Evolutionary conservation across 2,888 invertebrate species (phyloP), one percentile per base, ranked within the genome.

Genomic region (Microctonus brassicae): DNA sequence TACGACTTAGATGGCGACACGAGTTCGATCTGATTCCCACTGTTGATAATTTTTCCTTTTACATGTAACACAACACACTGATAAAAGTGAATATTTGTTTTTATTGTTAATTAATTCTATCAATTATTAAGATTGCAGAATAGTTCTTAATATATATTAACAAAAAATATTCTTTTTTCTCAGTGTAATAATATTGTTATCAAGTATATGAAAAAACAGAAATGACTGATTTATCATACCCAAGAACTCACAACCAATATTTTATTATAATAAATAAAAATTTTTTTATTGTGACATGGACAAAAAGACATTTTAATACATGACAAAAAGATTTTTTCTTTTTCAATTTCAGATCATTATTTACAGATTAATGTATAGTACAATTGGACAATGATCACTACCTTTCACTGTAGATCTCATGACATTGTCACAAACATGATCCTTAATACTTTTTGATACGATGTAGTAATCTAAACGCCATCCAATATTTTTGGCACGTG

Each of bases 391-490:
- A 88, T 99, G 99, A 88, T 99, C 99, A 84, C 97, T 98, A 47
- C 99, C 99, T 84, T 91, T 92, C 4, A 98, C 94, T 76, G 94
- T 89, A 69, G 90, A 91, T 61, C 96, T 91, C 78, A 98, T 97
- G 24, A 94, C 90, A 83, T 91, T 94, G 87, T 98, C 98, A 83
- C 96, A 96, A 52, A 99, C 88, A 39, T 93, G 91, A 1, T 93
- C 89, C 78, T 92, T 85, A 26, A 98, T 89, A 67, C 94, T 90
- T 81, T 97, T 90, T 0, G 98, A 98, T 9, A 97, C 89, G 65
- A 99, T 90, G 86, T 96, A 98, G 88, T 99, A 99, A 88, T 99
- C 99, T 84, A 99, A 89, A 81, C 99, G 92, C 98, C 99, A 99
- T 87, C 99, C 99, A 76, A 97, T 91, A 89, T 99, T 97, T 83